Evolutionary conservation across 1,140 invertebrate species (phyloP).

Genomic region (Paralvinella palmiformis): DNA sequence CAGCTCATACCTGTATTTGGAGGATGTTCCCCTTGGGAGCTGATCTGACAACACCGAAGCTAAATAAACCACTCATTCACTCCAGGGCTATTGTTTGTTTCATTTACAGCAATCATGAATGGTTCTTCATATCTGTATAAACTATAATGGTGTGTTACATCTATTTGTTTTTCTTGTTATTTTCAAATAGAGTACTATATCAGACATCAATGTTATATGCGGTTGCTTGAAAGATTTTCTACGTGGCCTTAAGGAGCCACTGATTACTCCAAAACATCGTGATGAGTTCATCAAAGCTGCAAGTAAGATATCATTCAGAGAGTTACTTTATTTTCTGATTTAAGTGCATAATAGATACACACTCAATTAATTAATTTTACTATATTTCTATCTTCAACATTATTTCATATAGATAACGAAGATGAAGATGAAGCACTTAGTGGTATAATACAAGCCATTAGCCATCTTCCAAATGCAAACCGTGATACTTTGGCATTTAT

Average conservation of each 20-base stretch:
- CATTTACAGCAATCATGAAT: no score
- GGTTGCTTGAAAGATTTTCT: constrained; percentile 84
- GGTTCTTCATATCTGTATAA: no score
- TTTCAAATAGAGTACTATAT: constrained; percentile 38
- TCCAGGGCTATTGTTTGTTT: no score
- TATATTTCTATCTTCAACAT: no score
- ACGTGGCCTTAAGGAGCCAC: constrained; percentile 69
- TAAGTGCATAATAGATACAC: background rate
- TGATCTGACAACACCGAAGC: no score
- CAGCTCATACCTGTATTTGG: no score
- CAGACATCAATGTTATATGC: constrained; percentile 74
- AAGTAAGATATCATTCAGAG: constrained; percentile 34
- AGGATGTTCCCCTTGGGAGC: no score
- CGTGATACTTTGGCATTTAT: constrained; percentile 81
- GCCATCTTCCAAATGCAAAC: constrained; percentile 73
- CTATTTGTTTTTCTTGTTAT: no score
- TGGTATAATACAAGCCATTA: constrained; percentile 62
- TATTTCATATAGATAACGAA: background rate
- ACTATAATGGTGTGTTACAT: no score
- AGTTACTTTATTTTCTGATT: background rate
- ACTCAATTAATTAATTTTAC: no score
- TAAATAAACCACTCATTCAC: no score
- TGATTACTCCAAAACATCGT: constrained; percentile 71
- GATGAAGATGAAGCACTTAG: constrained; percentile 45
- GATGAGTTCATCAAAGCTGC: constrained; percentile 70